Conservation (phyloP, 2,113 vertebrate species). For the Bostrychus sinensis region DNA sequence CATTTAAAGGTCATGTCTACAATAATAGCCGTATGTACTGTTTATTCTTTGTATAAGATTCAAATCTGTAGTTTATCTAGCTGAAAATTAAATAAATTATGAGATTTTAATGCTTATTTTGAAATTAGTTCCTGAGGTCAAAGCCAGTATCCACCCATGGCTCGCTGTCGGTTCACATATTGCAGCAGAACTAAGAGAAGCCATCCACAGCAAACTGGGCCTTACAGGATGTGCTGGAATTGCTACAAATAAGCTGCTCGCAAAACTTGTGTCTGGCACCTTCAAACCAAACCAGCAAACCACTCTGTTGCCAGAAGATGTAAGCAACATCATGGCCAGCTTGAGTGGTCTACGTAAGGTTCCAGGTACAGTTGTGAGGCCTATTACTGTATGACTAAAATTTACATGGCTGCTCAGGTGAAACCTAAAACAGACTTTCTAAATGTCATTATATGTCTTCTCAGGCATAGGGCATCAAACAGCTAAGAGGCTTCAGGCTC, state of each 20-base stretch:
- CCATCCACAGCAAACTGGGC: constrained; percentile 75
- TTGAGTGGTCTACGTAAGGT: constrained; percentile 80
- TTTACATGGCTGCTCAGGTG: background rate
- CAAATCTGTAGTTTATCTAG: background rate
- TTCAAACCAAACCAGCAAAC: constrained; percentile 95
- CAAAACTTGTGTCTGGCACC: constrained; percentile 87
- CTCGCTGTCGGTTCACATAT: constrained; percentile 85
- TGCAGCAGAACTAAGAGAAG: constrained; percentile 83
- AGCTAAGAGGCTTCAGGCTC: constrained; percentile 75
- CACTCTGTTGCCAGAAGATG: constrained; percentile 83
- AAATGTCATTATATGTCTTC: constrained; percentile 1
- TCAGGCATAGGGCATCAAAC: constrained; percentile 89
- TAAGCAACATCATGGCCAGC: constrained; percentile 73
- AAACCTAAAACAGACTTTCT: background rate
- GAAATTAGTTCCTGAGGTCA: constrained; percentile 70
- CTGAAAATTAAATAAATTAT: background rate
- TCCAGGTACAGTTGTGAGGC: constrained; percentile 76
- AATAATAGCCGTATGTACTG: constrained; percentile 77
- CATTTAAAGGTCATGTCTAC: constrained; percentile 84
- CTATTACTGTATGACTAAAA: background rate
- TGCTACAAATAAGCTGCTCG: constrained; percentile 85
- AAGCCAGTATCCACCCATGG: constrained; percentile 63
- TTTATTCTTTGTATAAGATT: constrained; percentile 19
- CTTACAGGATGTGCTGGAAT: constrained; percentile 89
- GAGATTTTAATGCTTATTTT: constrained; percentile 1